phyloP scores from a whole-genome alignment of 2,113 vertebrate species.

The Datnioides undecimradiatus region DNA sequence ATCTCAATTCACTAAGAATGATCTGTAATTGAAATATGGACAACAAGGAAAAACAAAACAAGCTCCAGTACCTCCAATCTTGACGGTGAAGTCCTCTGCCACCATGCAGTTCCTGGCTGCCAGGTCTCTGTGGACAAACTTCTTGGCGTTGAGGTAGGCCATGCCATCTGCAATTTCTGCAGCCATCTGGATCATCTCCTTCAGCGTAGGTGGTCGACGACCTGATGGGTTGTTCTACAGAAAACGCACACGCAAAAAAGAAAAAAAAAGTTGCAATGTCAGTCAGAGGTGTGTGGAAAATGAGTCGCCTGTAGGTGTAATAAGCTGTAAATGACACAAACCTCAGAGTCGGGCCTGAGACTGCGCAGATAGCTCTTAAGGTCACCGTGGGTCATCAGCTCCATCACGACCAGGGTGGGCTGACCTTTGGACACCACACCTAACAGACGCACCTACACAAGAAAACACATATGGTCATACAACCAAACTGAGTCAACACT shows the following conservation, averaged over 20 bases:
- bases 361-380: slow-evolving; percentile 95
- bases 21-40: background rate
- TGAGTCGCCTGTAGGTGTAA: background rate
- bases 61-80: slow-evolving; percentile 90
- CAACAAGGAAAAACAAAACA: background rate
- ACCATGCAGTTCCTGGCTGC: slow-evolving; percentile 99
- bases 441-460: slow-evolving; percentile 91
- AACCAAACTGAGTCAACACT: too few relatives aligned
- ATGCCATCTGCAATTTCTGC: slow-evolving; percentile 98
- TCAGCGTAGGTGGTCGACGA: slow-evolving; percentile 88
- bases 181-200: slow-evolving; percentile 97
- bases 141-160: slow-evolving; percentile 98
- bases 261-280: background rate
- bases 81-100: slow-evolving; percentile 95
- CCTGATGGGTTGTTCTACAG: slow-evolving; percentile 91
- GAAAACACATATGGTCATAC: background rate
- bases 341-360: slow-evolving; percentile 94
- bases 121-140: slow-evolving; percentile 97
- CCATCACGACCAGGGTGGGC: slow-evolving; percentile 96
- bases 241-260: background rate
- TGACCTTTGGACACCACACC: slow-evolving; percentile 98
- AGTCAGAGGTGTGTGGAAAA: background rate
- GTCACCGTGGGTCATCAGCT: slow-evolving; percentile 97
- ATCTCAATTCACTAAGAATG: background rate
- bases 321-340: slow-evolving; percentile 58